These are phyloP conservation scores for Sebastes flavidus DNA, from an alignment of 2,797 vertebrate genomes.

Conservation along the genomic window DNA sequence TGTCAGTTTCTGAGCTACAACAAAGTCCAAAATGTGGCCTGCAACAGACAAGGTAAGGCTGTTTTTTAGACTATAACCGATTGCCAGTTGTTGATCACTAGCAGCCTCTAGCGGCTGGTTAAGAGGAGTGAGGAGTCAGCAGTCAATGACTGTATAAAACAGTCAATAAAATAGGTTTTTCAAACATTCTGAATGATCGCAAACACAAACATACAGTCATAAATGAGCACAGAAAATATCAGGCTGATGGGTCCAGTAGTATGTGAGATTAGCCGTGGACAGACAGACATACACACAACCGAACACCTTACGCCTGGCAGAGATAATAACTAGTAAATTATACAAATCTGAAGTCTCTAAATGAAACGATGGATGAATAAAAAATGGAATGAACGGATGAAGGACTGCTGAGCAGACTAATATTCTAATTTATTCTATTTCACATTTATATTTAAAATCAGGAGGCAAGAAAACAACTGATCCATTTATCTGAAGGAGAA, in stretches of 20 bases:
- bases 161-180: not conserved
- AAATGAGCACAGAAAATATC: not conserved
- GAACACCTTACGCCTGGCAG: not conserved
- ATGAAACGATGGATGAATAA: not conserved
- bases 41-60: too few species aligned
- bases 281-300: not conserved
- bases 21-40: too few species aligned
- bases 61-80: too few species aligned
- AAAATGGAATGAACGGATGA: not conserved
- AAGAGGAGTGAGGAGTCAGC: too few species aligned
- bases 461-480: not conserved
- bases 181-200: too few species aligned
- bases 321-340: not conserved
- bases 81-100: too few species aligned
- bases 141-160: too few species aligned
- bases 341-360: not conserved
- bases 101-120: too few species aligned
- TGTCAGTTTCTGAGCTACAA: too few species aligned
- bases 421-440: not conserved
- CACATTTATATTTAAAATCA: not conserved
- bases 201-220: not conserved
- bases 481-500: not conserved
- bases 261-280: not conserved
- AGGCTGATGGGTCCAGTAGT: not conserved
- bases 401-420: not conserved